Base-by-base conservation (phyloP, 64 coral and sea anemone species). In the Montipora sp. region DNA sequence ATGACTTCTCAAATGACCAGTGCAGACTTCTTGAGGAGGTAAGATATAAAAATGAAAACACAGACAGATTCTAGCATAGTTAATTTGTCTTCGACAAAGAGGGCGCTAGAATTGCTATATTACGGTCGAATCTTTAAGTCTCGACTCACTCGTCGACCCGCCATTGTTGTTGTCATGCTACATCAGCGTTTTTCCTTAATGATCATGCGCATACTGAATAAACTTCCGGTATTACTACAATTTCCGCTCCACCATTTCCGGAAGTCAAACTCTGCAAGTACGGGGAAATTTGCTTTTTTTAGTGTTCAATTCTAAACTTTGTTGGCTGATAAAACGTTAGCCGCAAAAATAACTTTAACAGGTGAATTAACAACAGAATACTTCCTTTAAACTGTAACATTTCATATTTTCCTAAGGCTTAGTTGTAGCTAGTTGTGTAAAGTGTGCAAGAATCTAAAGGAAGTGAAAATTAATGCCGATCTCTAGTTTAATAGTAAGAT, bases 121-220 rank as follows among this genome's bases (percentile, higher is more conserved):
- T 13, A 8, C 16, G 44, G 65, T 44, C 63, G 71, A 14, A 16
- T 66, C 1, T 18, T 15, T 13, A 7, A 48, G 3, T 20, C n/a
- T 13, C 36, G 19, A 8, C 53, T 11, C 53, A 57, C 53, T 57
- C 53, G 6, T 57, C 58, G 3, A 6, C 51, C 19, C 79, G 79
- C 53, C 80, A 63, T 82, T 82, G 79, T 78, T 78, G 75, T 49
- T 19, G 57, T 63, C 79, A 82, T 49, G 47, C 16, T 51, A 16
- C 48, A 59, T 85, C 82, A 85, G 82, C 82, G 65, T 71, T 85
- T 71, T 85, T 71, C 15, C 20, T 9, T 50, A 16, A 2, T 71
- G 1, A 7, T 5, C 65, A 85, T 85, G 82, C 82, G 82, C 81
- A 46, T 8, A 14, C 4, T 13, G 15, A 18, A 77, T 20, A 4